Base-by-base conservation (phyloP, 2,113 vertebrate species). In the Anser brachyrhynchus region DNA sequence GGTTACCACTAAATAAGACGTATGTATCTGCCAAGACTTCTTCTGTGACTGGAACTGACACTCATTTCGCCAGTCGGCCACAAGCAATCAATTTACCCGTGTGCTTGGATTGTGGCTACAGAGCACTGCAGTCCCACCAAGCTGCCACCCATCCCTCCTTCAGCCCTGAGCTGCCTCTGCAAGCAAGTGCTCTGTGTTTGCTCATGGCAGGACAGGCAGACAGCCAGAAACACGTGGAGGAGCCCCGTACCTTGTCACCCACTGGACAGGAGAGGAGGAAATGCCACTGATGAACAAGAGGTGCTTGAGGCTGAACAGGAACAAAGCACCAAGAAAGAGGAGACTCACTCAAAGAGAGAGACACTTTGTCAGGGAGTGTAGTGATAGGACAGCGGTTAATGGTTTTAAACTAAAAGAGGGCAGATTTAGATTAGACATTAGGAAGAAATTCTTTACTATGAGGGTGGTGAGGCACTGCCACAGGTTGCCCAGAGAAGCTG, bases 61-160 rank as follows among this genome's bases (percentile, higher is more conserved):
- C 72, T 77, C 46, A 12, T 41, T 86, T 73, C 67, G 18, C 16
- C 20, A 28, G 2, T 70, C 55, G 31, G 16, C 8, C 43, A 79
- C 39, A 69, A 69, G 19, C 22, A 88, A 54, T 8, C 64, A 39
- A 59, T 74, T 65, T 72, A 74, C 9, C 6, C 14, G 7, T 3
- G 7, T 52, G 11, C 43, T 77, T 12, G 29, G 49, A 26, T 1
- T 18, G 15, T 35, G 58, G 49, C 31, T 52, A n/a, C 15, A 84
- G 72, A 93, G 91, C 1, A 4, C 11, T 52, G 14, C 4, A 15
- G 62, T 44, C 16, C 29, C 13, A 6, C 13, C 2, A 0, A 11
- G 29, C 0, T 0, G 35, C 33, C 5, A 1, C 28, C 59, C 3
- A 0, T 5, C 8, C 64, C 28, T 26, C 26, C 79, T 65, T 76